Percentiles rank a stretch among this genome's conserved stretches.
Conservation (phyloP, 2,797 vertebrate species). For the Taeniopygia guttata region DNA sequence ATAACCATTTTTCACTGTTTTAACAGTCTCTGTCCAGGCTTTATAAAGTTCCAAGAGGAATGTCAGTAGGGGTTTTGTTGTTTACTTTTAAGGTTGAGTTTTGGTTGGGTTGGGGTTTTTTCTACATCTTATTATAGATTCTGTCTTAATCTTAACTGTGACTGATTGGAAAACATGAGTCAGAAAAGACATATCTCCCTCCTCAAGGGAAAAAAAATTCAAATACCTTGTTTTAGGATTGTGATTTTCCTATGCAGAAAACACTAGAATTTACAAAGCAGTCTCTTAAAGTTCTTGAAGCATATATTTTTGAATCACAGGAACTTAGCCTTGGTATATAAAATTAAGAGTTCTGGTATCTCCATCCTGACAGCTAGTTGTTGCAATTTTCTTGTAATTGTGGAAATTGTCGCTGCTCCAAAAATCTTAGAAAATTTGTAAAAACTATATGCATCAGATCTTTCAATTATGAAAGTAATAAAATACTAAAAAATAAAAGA, state of each 20-base stretch:
- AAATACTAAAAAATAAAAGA: not conserved
- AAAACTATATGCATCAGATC: not conserved
- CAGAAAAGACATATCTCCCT: not conserved
- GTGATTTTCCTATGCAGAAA: not conserved
- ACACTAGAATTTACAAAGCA: not conserved
- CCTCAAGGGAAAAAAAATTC: not conserved
- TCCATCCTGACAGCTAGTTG: not conserved
- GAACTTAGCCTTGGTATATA: not conserved
- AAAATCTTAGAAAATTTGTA: not conserved
- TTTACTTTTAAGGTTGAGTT: not conserved
- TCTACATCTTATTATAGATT: not conserved
- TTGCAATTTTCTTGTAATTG: not conserved
- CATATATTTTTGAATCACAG: not conserved
- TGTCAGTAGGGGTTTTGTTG: not conserved
- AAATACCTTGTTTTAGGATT: not conserved
- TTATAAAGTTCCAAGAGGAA: not conserved
- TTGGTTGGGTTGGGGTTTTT: not conserved
- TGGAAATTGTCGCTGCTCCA: not conserved
- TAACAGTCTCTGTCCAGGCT: not conserved
- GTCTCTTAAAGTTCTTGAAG: not conserved
- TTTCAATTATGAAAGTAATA: not conserved
- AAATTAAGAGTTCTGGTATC: not conserved
- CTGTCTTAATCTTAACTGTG: not conserved
- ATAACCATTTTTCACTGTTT: not conserved
- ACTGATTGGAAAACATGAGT: not conserved